Conservation (phyloP, 1,140 invertebrate species). For the Trinorchestia longiramus region DNA sequence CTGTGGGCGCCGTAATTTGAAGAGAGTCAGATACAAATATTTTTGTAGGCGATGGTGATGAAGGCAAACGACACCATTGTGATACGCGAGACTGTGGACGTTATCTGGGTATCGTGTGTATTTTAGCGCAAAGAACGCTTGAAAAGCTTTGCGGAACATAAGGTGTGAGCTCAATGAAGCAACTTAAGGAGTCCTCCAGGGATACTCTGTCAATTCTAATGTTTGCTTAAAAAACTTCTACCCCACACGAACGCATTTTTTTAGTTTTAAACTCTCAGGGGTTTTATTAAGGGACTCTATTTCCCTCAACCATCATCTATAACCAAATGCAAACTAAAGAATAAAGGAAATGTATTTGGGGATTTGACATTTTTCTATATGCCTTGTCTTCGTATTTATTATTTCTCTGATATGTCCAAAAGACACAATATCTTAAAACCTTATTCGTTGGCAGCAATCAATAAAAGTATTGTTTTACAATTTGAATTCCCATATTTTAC, state of each 20-base stretch:
- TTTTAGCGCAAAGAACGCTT: background rate
- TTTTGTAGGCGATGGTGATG: background rate
- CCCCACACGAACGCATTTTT: background rate
- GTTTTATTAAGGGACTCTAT: background rate
- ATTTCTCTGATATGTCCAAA: too few relatives aligned
- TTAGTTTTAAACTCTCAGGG: background rate
- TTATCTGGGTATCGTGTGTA: background rate
- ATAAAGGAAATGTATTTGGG: too few relatives aligned
- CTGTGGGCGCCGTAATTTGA: background rate
- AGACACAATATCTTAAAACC: too few relatives aligned
- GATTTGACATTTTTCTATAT: too few relatives aligned
- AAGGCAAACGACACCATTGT: background rate
- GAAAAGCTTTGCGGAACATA: background rate
- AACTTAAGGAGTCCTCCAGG: background rate
- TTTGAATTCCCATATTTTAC: too few relatives aligned
- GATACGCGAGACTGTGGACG: background rate
- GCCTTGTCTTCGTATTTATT: too few relatives aligned
- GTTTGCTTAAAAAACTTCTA: background rate
- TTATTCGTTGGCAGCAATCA: too few relatives aligned
- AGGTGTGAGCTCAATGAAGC: background rate
- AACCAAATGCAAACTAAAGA: too few relatives aligned
- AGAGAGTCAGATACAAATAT: background rate
- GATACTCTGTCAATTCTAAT: background rate
- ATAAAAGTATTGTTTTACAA: too few relatives aligned
- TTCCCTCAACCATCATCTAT: too few relatives aligned